Evolutionary conservation across 2,113 vertebrate species (phyloP).

Genomic region (Pavo muticus): DNA sequence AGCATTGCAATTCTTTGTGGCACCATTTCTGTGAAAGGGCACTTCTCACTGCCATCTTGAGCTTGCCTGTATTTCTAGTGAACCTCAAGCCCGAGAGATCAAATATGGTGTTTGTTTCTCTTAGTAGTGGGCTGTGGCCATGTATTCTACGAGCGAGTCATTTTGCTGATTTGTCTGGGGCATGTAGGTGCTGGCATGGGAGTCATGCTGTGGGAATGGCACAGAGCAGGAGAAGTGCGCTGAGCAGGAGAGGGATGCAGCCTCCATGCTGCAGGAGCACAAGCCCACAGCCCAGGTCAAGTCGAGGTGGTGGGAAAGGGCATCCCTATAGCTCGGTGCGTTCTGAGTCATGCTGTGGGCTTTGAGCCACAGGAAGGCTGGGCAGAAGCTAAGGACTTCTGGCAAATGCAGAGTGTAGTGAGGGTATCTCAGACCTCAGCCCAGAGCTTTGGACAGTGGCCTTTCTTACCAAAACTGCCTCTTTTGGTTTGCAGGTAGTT

Average conservation of each 20-base stretch:
- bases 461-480: background rate
- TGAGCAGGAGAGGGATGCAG: background rate
- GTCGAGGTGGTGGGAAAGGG: background rate
- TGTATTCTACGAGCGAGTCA: rapidly evolving
- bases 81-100: background rate
- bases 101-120: background rate
- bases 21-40: background rate
- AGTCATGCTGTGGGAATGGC: rapidly evolving
- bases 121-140: background rate
- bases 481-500: background rate
- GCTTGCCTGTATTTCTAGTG: background rate
- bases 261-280: rapidly evolving
- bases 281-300: background rate
- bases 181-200: background rate
- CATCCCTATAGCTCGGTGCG: background rate
- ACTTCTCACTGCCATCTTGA: slow-evolving; percentile 20
- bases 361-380: background rate
- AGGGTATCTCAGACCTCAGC: background rate
- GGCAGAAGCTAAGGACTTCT: background rate
- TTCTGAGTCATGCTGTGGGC: rapidly evolving
- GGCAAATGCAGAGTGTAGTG: background rate
- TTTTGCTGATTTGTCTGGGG: background rate
- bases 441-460: background rate
- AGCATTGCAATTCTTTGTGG: background rate
- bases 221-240: background rate